Base-by-base conservation (phyloP, 2,888 invertebrate species). In the Cecidostiba fungosa region DNA sequence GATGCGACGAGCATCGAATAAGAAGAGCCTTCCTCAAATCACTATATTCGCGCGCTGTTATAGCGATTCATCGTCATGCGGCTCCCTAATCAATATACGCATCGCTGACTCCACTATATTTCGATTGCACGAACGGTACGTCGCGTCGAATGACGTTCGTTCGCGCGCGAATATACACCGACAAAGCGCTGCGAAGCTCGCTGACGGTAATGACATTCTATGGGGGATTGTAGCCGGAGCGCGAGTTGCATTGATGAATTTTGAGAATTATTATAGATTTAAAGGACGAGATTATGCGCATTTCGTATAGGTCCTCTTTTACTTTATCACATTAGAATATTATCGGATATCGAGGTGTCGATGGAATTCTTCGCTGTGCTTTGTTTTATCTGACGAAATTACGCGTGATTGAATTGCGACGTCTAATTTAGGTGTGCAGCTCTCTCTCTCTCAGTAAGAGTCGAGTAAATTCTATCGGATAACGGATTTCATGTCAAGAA, bases 21-120 rank as follows among this genome's bases (percentile, higher is more conserved):
- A 66, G 54, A 59, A 59, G n/a, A 66, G 29, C 26, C 66, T 66
- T 29, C 66, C n/a, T 66, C 66, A 29, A 66, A 66, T 66, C 66
- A 66, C 26, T 66, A 66, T 66, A 29, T 29, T 66, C 26, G 66
- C 29, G 32, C 70, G 47, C 16, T 26, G 47, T 73, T 47, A 43
- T 43, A 12, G 73, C 73, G 73, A 73, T 26, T 23, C 47, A 43
- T 43, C 73, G 39, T 47, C 72, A 3, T 70, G 39, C 70, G n/a
- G 5, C 16, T 70, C 4, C 47, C 43, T 73, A 73, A 73, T 73
- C 47, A 43, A 26, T 73, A 73, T 47, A 73, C 73, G 73, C 73
- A 26, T 73, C 47, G 73, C 73, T 73, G 73, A 73, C 73, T 73
- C 47, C 14, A 47, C 73, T 73, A 16, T 70, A 54, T 66, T 73